Percentiles rank a stretch among this genome's conserved stretches.
Evolutionary conservation across 2,797 vertebrate species (phyloP).

Genomic region (Pantherophis vulpinus): DNA sequence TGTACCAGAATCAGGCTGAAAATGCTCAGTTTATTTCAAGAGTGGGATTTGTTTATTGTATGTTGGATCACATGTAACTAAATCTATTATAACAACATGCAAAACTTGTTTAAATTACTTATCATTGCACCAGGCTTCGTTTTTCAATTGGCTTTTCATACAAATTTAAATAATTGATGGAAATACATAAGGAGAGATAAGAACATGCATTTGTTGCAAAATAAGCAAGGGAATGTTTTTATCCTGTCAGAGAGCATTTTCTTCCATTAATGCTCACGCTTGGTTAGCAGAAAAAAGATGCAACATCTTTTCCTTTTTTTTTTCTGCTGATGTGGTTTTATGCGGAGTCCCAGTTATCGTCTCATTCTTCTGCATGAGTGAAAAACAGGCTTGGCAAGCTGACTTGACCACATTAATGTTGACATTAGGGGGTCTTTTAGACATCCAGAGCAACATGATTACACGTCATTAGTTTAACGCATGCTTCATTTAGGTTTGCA

Average conservation of each 20-base stretch:
- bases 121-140: neutral
- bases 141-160: neutral
- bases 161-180: neutral
- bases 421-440: slow-evolving; percentile 6
- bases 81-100: neutral
- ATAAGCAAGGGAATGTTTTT: neutral
- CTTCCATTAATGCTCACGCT: neutral
- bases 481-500: slow-evolving; percentile 11
- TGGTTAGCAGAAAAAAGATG: neutral
- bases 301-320: neutral
- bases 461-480: neutral
- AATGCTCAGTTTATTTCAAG: neutral
- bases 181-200: neutral
- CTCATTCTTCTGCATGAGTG: slow-evolving; percentile 19
- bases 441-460: neutral
- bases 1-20: neutral
- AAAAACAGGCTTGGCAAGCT: neutral
- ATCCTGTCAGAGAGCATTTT: slow-evolving; percentile 4
- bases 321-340: slow-evolving; percentile 13
- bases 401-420: slow-evolving; percentile 8
- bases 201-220: slow-evolving; percentile 18
- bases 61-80: neutral
- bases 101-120: neutral
- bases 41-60: neutral
- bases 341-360: neutral